Evolutionary conservation across 2,113 vertebrate genomes (phyloP), one percentile per base, ranked within the genome.

Genomic region (Ornithorhynchus anatinus): DNA sequence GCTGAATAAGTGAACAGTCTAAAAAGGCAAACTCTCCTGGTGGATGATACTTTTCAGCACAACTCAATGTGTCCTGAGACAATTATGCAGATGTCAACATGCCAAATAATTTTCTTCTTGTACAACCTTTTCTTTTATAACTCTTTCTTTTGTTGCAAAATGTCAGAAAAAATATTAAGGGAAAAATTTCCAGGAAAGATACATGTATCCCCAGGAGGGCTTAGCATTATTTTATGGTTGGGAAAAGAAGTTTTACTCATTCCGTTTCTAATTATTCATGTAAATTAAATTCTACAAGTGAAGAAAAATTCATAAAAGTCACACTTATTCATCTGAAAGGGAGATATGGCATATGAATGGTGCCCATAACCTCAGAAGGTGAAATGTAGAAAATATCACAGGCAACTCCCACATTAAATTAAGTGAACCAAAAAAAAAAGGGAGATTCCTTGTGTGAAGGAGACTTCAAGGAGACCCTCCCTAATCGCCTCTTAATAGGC

Each of bases 271-370:
- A 93, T 94, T 94, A 89, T 88, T 90, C 85, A 92, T 91, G 88
- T 89, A 93, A 93, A 94, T 93, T 91, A 90, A 92, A 92, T 91
- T 91, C 90, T 91, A 91, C 83, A 91, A 92, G 88, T 92, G 88
- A 92, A 91, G 85, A 91, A 92, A 93, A 93, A 92, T 92, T 92
- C 91, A 92, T 92, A 91, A 93, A 92, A 93, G 90, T 92, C 82
- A 10, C 89, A 91, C 87, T 93, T 92, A 93, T 74, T 94, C 92
- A 92, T 93, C 91, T 91, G 81, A 89, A 85, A 92, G 91, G 91
- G 84, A 92, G 87, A 89, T 77, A 70, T 89, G 86, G 88, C 84
- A 90, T 90, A 92, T 91, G 91, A 94, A 92, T 92, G 87, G 90
- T 80, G 83, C 85, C 88, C 70, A 92, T 93, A 93, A 94, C 89